phyloP scores from a whole-genome alignment of 2,797 vertebrate species.

The Menidia menidia region DNA sequence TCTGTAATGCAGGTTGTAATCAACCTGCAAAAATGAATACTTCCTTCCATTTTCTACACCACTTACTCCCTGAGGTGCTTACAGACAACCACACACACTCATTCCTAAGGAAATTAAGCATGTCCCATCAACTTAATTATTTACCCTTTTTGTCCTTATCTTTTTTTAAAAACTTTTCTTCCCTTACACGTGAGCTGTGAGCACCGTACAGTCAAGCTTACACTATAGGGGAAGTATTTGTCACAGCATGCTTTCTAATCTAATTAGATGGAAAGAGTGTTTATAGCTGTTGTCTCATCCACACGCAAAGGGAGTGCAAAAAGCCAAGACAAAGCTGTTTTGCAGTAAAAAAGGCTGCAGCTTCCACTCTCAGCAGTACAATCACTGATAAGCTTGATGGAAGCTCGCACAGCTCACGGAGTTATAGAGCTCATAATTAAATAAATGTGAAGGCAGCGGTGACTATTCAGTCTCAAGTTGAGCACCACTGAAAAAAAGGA shows the following conservation, averaged over 20 bases:
- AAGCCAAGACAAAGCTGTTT: background rate
- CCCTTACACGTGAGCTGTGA: background rate
- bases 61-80: no score
- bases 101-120: no score
- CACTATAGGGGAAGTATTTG: background rate
- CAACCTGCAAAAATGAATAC: no score
- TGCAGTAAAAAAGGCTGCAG: background rate
- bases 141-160: no score
- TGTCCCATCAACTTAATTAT: no score
- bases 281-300: conserved; percentile 3
- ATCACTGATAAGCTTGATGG: background rate
- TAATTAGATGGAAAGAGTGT: background rate
- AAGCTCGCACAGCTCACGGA: background rate
- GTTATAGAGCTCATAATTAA: background rate
- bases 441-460: background rate
- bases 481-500: background rate
- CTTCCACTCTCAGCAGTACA: background rate
- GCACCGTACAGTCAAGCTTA: background rate
- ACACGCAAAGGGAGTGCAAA: background rate
- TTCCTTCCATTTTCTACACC: no score
- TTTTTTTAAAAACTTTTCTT: no score
- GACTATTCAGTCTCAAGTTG: background rate
- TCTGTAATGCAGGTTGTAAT: no score
- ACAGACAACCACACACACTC: no score
- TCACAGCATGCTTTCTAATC: background rate